These are phyloP conservation scores for Lacanobia wlatinum DNA, from an alignment of 2,888 invertebrate genomes.

Conservation along the genomic window DNA sequence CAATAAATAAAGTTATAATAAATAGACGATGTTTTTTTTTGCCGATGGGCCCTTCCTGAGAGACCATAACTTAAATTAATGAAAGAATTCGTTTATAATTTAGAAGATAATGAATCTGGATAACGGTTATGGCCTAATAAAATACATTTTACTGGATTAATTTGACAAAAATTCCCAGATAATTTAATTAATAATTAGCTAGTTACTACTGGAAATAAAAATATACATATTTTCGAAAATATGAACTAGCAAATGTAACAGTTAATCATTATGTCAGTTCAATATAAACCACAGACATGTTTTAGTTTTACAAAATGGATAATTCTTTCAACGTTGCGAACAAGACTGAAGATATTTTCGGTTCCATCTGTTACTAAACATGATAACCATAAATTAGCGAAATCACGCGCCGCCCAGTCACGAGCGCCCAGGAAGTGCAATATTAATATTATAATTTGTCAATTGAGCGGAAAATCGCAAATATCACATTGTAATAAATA, in stretches of 20 bases:
- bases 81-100: conserved; percentile 18
- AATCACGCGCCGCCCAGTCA: conserved; percentile 56
- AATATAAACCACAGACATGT: conserved; percentile 36
- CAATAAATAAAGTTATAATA: conserved; percentile 55
- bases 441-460: conserved; percentile 55
- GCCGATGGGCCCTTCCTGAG: neutral
- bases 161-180: conserved; percentile 6
- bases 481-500: conserved; percentile 46
- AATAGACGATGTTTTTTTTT: conserved; percentile 18
- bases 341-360: conserved; percentile 59
- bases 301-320: conserved; percentile 55
- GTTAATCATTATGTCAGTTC: conserved; percentile 31
- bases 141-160: neutral
- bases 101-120: conserved; percentile 12
- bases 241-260: conserved; percentile 11
- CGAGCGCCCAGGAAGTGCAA: conserved; percentile 59
- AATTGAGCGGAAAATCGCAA: conserved; percentile 50
- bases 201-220: conserved; percentile 5
- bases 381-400: conserved; percentile 62
- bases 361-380: conserved; percentile 59
- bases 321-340: conserved; percentile 61
- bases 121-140: neutral
- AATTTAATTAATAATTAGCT: conserved; percentile 2
- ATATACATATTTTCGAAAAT: conserved; percentile 9
- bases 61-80: conserved; percentile 5